Conservation (phyloP, 1,140 invertebrate genomes). For the Pseudomyrmex sp. region DNA sequence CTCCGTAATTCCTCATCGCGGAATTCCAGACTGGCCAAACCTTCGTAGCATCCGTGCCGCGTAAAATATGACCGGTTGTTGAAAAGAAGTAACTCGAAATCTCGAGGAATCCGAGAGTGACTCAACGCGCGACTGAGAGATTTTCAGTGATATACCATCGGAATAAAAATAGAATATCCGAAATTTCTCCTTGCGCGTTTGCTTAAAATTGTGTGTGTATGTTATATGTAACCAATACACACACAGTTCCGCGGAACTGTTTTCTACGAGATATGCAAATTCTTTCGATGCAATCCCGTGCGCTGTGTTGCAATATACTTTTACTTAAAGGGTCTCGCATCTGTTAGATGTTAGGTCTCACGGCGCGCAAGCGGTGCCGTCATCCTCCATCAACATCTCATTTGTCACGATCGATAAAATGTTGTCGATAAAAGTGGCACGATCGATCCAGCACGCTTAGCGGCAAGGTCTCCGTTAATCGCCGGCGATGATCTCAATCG, state of each 20-base stretch:
- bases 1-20: slow-evolving; percentile 62
- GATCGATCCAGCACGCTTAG: slow-evolving; percentile 1
- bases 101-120: slow-evolving; percentile 5
- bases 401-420: slow-evolving; percentile 40
- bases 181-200: neutral
- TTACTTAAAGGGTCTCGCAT: neutral
- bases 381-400: slow-evolving; percentile 14
- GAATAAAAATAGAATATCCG: neutral
- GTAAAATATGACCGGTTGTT: slow-evolving; percentile 80
- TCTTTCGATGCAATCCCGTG: neutral
- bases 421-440: slow-evolving; percentile 24
- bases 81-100: slow-evolving; percentile 67
- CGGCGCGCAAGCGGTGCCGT: slow-evolving; percentile 11
- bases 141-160: neutral
- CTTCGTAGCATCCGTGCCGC: slow-evolving; percentile 67
- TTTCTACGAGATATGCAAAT: neutral
- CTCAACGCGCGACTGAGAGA: slow-evolving; percentile 1
- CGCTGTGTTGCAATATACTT: neutral
- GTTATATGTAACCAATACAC: neutral
- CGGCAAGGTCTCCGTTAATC: slow-evolving; percentile 22
- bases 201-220: neutral
- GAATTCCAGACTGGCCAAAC: slow-evolving; percentile 67
- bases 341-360: too few relatives aligned
- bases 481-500: slow-evolving; percentile 9
- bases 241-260: neutral